These are phyloP conservation scores for Zaprionus capensis DNA, from an alignment of 1,140 invertebrate species.

Conservation along the genomic window DNA sequence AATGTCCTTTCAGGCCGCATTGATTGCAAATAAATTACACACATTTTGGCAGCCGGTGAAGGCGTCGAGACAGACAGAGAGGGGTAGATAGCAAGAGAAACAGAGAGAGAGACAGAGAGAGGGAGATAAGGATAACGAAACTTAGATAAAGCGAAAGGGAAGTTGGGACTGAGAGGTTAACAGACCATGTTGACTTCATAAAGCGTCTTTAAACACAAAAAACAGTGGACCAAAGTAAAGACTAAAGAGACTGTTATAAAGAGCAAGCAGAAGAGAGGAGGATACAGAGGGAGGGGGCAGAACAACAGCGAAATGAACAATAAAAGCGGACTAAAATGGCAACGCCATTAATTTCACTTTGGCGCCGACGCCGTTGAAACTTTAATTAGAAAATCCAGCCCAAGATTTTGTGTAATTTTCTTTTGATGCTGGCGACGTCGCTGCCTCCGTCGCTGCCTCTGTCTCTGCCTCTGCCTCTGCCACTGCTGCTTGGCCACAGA, in stretches of 20 bases:
- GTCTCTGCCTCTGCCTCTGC: conserved; percentile 28
- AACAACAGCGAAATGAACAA: conserved; percentile 19
- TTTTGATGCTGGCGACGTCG: conserved; percentile 33
- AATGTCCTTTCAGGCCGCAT: conserved; percentile 75
- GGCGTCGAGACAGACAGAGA: conserved; percentile 13
- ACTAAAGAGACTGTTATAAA: conserved; percentile 8
- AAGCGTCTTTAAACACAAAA: conserved; percentile 37
- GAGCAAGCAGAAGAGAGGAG: not conserved
- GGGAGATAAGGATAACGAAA: not conserved
- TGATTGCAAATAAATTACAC: conserved; percentile 81
- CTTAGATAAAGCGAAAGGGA: not conserved
- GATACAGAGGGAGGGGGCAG: not conserved
- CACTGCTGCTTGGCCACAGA: conserved; percentile 48
- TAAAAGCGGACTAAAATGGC: conserved; percentile 47
- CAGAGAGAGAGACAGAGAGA: not conserved
- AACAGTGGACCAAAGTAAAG: conserved; percentile 3
- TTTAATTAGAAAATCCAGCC: conserved; percentile 77
- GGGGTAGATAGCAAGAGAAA: not conserved
- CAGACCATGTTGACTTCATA: conserved; percentile 73
- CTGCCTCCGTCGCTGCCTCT: conserved; percentile 18
- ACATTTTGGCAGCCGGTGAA: conserved; percentile 41
- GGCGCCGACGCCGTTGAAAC: conserved; percentile 70
- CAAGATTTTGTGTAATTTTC: conserved; percentile 78
- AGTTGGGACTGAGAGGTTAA: conserved; percentile 53
- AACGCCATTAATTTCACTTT: conserved; percentile 79